These are phyloP conservation scores for Hystrix cristata DNA, from an alignment of 2,113 vertebrate genomes.

Conservation along the genomic window DNA sequence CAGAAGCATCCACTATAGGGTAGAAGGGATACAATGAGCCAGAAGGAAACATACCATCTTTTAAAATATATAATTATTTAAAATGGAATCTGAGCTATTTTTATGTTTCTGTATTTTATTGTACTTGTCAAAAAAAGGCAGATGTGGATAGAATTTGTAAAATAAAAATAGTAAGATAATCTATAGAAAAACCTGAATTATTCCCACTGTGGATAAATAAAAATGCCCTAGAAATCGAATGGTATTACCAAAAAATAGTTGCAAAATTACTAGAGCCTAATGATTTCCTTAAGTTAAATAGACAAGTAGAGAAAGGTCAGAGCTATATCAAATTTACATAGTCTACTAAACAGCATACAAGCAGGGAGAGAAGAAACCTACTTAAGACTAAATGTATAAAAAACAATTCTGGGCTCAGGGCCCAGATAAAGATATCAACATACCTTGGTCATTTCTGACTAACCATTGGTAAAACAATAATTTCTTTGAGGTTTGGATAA, in stretches of 20 bases:
- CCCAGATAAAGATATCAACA: not conserved
- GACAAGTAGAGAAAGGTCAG: not conserved
- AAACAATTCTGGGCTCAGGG: not conserved
- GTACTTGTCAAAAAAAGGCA: conserved; percentile 35
- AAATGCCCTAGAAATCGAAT: conserved; percentile 53
- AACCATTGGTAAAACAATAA: conserved; percentile 10
- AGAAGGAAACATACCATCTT: not conserved
- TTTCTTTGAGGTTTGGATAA: not conserved
- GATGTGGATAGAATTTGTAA: not conserved
- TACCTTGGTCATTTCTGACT: not conserved
- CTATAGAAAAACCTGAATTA: not conserved
- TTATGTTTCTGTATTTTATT: conserved; percentile 22
- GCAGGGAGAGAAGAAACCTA: not conserved
- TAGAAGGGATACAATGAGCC: not conserved
- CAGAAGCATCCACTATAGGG: not conserved
- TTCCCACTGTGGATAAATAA: not conserved
- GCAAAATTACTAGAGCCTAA: conserved; percentile 47
- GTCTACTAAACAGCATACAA: not conserved
- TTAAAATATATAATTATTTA: conserved; percentile 32
- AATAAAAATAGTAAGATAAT: conserved; percentile 27
- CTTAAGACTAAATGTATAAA: conserved; percentile 7
- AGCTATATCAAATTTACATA: not conserved
- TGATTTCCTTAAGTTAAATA: not conserved
- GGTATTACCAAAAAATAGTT: conserved; percentile 1
- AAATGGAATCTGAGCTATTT: not conserved